Percentiles rank a stretch among this genome's conserved stretches.
Evolutionary conservation across 2,113 vertebrate genomes (phyloP).

Genomic region (Cochlearius cochlearius): DNA sequence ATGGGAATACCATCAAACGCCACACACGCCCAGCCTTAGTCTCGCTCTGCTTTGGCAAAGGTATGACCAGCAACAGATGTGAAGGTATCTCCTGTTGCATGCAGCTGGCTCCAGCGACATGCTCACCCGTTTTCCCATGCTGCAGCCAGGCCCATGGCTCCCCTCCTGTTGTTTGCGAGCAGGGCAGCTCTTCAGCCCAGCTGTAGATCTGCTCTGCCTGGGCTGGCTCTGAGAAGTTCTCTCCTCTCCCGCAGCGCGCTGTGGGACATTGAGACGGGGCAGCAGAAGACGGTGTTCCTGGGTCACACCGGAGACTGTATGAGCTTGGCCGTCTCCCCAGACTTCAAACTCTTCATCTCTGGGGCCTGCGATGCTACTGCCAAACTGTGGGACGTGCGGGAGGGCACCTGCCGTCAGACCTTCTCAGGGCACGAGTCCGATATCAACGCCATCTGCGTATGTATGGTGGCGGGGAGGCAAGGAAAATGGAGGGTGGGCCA

Average conservation of each 20-base stretch:
- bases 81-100: background rate
- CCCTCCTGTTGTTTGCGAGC: rapidly evolving
- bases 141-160: background rate
- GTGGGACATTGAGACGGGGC: constrained; percentile 97
- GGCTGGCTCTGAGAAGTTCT: background rate
- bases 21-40: background rate
- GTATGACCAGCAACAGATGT: background rate
- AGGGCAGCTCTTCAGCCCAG: background rate
- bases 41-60: background rate
- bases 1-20: background rate
- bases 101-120: background rate
- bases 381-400: constrained; percentile 96
- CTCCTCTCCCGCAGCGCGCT: constrained; percentile 75
- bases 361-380: constrained; percentile 94
- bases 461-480: background rate
- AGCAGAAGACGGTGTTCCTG: constrained; percentile 88
- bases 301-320: constrained; percentile 97
- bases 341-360: constrained; percentile 93
- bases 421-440: constrained; percentile 94
- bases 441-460: constrained; percentile 92
- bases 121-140: rapidly evolving
- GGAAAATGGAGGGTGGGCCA: too few relatives aligned
- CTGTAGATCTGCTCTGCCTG: background rate
- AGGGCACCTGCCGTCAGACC: constrained; percentile 90
- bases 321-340: constrained; percentile 91